These are phyloP conservation scores for Agelaius phoeniceus DNA, from an alignment of 2,113 vertebrate species.

Conservation along the genomic window DNA sequence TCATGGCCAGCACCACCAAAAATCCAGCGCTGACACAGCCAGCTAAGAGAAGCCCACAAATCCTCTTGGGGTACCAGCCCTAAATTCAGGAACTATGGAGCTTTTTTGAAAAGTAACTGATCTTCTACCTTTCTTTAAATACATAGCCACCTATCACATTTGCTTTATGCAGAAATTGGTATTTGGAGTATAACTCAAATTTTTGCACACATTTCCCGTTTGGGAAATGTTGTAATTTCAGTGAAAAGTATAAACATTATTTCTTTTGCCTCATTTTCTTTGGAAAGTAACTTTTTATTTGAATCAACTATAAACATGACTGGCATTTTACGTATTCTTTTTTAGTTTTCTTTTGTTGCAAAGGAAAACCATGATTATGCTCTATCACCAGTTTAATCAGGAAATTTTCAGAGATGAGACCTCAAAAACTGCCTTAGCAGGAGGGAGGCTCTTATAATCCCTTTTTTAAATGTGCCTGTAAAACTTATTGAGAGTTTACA, in stretches of 20 bases:
- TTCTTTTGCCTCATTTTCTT: neutral
- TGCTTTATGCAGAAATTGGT: neutral
- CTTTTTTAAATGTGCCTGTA: neutral
- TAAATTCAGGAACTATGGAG: neutral
- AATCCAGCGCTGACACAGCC: neutral
- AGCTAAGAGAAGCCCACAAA: rapidly evolving
- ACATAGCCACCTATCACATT: rapidly evolving
- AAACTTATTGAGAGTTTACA: neutral
- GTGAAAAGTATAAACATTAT: neutral
- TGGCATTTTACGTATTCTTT: neutral
- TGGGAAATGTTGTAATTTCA: neutral
- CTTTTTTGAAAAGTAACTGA: neutral
- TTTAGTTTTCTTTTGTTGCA: neutral
- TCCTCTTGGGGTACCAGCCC: neutral
- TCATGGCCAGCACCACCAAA: neutral
- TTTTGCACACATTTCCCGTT: neutral
- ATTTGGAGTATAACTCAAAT: neutral
- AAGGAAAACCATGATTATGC: neutral
- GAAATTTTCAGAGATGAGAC: neutral
- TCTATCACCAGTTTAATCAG: neutral
- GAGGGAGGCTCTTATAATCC: neutral
- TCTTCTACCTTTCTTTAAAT: neutral
- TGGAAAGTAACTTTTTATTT: neutral
- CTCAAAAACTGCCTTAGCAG: neutral
- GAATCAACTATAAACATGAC: neutral